Evolutionary conservation across 2,888 invertebrate species (phyloP).

Genomic region (Cheilosia variabilis): DNA sequence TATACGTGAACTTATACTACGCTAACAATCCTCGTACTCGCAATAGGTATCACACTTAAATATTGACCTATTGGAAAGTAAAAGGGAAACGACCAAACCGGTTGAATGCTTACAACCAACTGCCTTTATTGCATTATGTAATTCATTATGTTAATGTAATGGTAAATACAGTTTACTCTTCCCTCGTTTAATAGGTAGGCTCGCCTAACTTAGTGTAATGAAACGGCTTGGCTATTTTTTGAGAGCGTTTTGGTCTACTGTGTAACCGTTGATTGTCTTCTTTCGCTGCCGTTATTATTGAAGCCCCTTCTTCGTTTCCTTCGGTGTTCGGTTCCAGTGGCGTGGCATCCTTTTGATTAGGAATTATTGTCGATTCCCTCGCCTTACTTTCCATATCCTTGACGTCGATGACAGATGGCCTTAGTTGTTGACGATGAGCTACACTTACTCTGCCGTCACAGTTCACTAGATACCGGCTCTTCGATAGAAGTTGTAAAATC

Average conservation of each 20-base stretch:
- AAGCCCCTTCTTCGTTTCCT: background rate
- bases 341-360: background rate
- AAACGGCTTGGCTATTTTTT: background rate
- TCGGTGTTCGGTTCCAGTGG: background rate
- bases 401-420: slow-evolving; percentile 1
- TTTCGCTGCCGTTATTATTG: background rate
- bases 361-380: background rate
- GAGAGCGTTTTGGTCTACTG: background rate
- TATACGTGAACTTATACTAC: no score
- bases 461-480: slow-evolving; percentile 8
- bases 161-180: no score
- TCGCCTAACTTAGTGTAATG: no score
- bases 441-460: background rate
- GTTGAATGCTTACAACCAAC: no score
- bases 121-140: no score
- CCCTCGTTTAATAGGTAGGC: no score
- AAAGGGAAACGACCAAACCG: no score
- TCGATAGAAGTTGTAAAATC: slow-evolving; percentile 12
- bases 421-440: slow-evolving; percentile 14
- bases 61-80: no score
- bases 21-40: no score
- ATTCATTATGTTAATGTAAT: no score
- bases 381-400: background rate
- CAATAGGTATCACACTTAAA: no score
- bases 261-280: background rate